Evolutionary conservation across 2,797 vertebrate species (phyloP), one percentile per base, ranked within the genome.

Genomic region (Diglossa cyanea): DNA sequence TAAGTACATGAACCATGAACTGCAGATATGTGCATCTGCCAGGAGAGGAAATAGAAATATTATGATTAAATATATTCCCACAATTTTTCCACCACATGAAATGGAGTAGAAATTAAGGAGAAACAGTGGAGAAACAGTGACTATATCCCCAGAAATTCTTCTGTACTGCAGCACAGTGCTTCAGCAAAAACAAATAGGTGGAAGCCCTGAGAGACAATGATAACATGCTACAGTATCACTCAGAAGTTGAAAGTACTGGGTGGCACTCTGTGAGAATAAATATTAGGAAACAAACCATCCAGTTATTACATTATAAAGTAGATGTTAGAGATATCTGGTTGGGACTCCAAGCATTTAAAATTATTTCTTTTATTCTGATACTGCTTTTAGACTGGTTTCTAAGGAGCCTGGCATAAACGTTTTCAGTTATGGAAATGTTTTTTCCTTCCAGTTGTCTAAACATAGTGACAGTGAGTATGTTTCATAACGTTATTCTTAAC

Each of bases 1-100:
- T 63, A 78, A 80, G 79, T 62, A 72, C 28, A 37, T 47, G 51
- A 91, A 68, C 35, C 26, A 50, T 50, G 68, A 86, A 77, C 58
- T 79, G n/a, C 47, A 91, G 61, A 90, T 83, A 62, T 5, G 26
- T 37, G 6, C 40, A 87, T 85, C 65, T 82, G 81, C 68, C 75
- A 77, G 72, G 48, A 94, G 13, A 88, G 58, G 54, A 95, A 95
- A 75, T 16, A 88, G 35, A 90, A 90, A 80, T 94, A 72, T 51
- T 86, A 77, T 71, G 17, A 89, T 40, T 74, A 93, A 86, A 13
- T 48, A 33, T 70, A 37, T 90, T 94, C 61, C 88, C 68, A 71
- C 18, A 39, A 33, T 86, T 88, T 91, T 87, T 72, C 35, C 35
- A 89, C 24, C 39, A 48, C 54, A 72, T 48, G 71, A 72, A 83